A percentile compares a stretch with the other conserved stretches of the same genome.
Evolutionary conservation across 2,797 vertebrate species (phyloP).

Genomic region (Monodelphis domestica): DNA sequence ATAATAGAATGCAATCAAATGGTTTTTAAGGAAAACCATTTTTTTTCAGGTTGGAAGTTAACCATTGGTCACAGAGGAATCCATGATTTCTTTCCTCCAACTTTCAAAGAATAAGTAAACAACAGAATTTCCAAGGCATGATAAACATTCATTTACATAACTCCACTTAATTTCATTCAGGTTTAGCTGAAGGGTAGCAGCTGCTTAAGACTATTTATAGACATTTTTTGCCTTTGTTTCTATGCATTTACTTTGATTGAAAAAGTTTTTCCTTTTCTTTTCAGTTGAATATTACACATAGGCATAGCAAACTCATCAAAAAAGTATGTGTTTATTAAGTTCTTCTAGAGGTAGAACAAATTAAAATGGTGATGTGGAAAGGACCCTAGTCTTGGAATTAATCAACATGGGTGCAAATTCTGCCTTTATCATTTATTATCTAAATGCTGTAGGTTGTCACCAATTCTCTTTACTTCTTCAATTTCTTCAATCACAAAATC

Average conservation of each 20-base stretch:
- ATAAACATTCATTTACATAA: background rate
- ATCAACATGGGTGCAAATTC: background rate
- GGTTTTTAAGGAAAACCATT: background rate
- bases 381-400: background rate
- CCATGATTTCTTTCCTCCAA: conserved; percentile 32
- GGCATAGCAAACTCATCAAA: background rate
- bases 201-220: background rate
- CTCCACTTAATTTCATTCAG: background rate
- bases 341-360: background rate
- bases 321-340: background rate
- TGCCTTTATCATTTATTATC: background rate
- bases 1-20: background rate
- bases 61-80: background rate
- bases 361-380: background rate
- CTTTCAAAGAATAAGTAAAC: conserved; percentile 48
- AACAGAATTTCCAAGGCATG: background rate
- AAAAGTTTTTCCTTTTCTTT: background rate
- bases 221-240: background rate
- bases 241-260: background rate
- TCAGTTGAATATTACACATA: background rate
- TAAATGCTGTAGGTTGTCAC: background rate
- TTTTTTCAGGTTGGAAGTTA: background rate
- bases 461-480: background rate
- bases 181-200: background rate
- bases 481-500: background rate